phyloP scores from a whole-genome alignment of 2,888 invertebrate species.

The Schizaphis graminum region DNA sequence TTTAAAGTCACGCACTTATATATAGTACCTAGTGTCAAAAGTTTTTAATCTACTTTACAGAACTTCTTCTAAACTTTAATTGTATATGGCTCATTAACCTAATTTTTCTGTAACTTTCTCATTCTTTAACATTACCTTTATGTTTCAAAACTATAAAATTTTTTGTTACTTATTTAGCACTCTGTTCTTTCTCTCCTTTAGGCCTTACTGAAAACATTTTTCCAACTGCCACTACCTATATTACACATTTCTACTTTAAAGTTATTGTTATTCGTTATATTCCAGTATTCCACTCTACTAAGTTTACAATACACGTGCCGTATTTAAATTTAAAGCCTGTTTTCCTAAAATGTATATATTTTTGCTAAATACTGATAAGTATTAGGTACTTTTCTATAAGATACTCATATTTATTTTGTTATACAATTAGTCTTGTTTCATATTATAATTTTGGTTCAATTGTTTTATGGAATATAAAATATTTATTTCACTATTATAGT shows the following conservation, averaged over 20 bases:
- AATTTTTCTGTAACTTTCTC: constrained; percentile 56
- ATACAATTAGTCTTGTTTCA: background rate
- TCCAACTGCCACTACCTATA: constrained; percentile 25
- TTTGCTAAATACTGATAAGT: background rate
- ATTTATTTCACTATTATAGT: background rate
- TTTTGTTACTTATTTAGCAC: constrained; percentile 52
- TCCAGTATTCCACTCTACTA: background rate
- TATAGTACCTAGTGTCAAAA: constrained; percentile 27
- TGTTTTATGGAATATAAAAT: background rate
- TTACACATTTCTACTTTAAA: constrained; percentile 27
- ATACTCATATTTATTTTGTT: background rate
- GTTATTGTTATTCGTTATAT: constrained; percentile 12
- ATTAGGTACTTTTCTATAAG: background rate
- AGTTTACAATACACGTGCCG: background rate
- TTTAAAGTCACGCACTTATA: constrained; percentile 55
- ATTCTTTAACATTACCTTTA: constrained; percentile 47
- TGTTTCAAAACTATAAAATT: constrained; percentile 40
- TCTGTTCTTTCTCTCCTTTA: constrained; percentile 27
- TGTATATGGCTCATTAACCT: constrained; percentile 64
- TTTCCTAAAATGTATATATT: background rate
- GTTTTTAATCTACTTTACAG: constrained; percentile 59
- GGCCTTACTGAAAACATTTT: constrained; percentile 51
- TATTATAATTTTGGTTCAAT: background rate
- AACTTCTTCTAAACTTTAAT: constrained; percentile 63
- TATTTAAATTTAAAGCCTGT: constrained; percentile 11